phyloP scores from a whole-genome alignment of 2,113 vertebrate species.

The Micronycteris hirsuta region DNA sequence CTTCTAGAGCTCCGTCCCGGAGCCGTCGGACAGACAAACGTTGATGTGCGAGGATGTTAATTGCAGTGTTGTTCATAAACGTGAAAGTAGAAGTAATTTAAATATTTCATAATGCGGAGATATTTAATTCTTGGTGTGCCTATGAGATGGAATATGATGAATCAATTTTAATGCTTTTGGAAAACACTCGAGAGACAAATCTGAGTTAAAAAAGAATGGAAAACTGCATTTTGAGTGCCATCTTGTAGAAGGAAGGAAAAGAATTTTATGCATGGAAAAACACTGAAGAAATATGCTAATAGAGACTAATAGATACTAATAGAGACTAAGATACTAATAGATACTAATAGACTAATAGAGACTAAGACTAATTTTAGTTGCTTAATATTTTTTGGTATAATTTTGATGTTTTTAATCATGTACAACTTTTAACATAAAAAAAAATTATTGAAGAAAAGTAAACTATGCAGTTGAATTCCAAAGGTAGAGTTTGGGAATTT shows the following conservation, averaged over 20 bases:
- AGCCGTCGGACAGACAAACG: neutral
- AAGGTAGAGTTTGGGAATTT: neutral
- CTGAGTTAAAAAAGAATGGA: neutral
- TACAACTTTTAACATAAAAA: neutral
- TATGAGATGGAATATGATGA: neutral
- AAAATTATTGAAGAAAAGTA: conserved; percentile 3
- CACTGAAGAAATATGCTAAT: neutral
- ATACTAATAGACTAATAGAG: too few species aligned
- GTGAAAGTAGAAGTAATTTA: conserved; percentile 21
- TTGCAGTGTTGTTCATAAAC: neutral
- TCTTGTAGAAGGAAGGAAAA: neutral
- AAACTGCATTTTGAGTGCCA: neutral
- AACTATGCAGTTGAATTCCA: neutral
- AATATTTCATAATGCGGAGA: conserved; percentile 20
- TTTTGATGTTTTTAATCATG: neutral
- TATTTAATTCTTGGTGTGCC: neutral
- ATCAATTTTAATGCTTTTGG: neutral
- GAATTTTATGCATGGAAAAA: neutral
- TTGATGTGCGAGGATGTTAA: neutral
- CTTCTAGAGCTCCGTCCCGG: neutral
- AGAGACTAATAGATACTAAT: too few species aligned
- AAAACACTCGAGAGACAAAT: neutral
- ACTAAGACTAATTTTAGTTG: conserved; percentile 7
- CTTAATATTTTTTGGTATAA: neutral
- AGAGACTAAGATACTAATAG: too few species aligned